Base-by-base conservation (phyloP, 1,140 invertebrate genomes). In the Atta texana region DNA sequence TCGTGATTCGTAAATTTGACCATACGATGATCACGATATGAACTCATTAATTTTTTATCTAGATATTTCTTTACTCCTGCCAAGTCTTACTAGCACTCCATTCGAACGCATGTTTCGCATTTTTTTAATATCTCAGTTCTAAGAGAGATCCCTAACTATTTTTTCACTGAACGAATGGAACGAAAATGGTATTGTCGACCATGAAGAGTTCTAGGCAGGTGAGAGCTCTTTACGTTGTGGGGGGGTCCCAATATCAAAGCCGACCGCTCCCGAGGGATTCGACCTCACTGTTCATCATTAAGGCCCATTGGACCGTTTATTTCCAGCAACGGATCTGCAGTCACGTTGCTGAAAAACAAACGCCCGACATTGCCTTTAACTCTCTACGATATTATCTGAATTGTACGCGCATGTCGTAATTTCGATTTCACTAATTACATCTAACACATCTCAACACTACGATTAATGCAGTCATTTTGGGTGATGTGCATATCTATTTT, bases 201-300 rank as follows among this genome's bases (percentile, higher is more conserved):
- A 82, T 85, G 81, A 71, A 88, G 49, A 81, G 74, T 34, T 55
- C 78, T 8, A 68, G 63, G 86, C 91, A 91, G 91, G 91, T 92
- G 91, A 91, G 91, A 91, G 80, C 51, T 85, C 59, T 69, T 78
- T 87, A 85, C 85, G 85, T 92, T 90, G 88, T 87, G 86, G 91
- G 90, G 72, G 72, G 85, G 39, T 63, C 63, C 64, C 75, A 39
- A 87, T 91, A 91, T 92, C 88, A 89, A 91, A 91, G 86, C 82
- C 68, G 81, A 34, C 88, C 84, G 90, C 86, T 85, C 49, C 44
- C 51, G 44, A 31, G 59, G 51, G 84, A 86, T 86, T 82, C 81
- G 39, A 72, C 66, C 68, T 24, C 86, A 82, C 66, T 39, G 64
- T 1, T 71, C 85, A 57, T 82, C 78, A 82, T 82, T 86, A 82